A percentile compares a stretch with the other conserved stretches of the same genome.
Evolutionary conservation across 2,113 vertebrate genomes (phyloP).

Genomic region (Pygoscelis antarcticus): DNA sequence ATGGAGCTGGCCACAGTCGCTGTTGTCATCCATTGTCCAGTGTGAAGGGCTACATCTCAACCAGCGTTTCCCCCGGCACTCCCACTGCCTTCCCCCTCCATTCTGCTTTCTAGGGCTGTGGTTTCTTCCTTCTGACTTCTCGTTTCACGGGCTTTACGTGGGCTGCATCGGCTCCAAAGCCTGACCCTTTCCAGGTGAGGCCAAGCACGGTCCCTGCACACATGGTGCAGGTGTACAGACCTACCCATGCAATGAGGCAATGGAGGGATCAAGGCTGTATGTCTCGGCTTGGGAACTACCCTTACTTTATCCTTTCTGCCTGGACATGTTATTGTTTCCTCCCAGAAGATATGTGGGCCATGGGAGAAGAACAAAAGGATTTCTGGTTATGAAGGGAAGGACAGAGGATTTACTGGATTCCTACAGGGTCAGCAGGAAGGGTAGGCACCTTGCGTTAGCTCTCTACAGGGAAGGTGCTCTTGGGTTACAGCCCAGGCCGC

Average conservation of each 20-base stretch:
- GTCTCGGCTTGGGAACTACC: not conserved
- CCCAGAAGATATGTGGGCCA: not conserved
- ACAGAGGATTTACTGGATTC: not conserved
- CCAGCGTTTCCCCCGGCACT: not conserved
- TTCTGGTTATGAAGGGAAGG: not conserved
- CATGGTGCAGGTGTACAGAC: not conserved
- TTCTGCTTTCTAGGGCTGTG: not conserved
- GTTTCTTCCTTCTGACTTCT: not conserved
- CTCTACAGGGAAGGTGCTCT: not conserved
- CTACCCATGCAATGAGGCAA: not conserved
- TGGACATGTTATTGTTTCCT: not conserved
- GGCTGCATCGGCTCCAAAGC: not conserved
- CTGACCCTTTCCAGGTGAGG: not conserved
- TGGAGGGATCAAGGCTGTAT: not conserved
- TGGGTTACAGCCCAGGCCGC: not conserved
- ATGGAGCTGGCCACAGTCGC: not conserved
- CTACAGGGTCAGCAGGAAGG: not conserved
- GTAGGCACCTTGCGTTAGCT: not conserved
- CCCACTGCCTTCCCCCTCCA: not conserved
- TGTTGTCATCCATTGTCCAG: not conserved
- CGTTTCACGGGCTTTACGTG: not conserved
- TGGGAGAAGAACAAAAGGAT: not conserved
- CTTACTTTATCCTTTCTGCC: not conserved
- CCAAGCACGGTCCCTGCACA: not conserved
- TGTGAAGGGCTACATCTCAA: not conserved